A percentile compares a stretch with the other conserved stretches of the same genome.
Evolutionary conservation across 2,797 vertebrate genomes (phyloP).

Genomic region (Hybognathus amarus): DNA sequence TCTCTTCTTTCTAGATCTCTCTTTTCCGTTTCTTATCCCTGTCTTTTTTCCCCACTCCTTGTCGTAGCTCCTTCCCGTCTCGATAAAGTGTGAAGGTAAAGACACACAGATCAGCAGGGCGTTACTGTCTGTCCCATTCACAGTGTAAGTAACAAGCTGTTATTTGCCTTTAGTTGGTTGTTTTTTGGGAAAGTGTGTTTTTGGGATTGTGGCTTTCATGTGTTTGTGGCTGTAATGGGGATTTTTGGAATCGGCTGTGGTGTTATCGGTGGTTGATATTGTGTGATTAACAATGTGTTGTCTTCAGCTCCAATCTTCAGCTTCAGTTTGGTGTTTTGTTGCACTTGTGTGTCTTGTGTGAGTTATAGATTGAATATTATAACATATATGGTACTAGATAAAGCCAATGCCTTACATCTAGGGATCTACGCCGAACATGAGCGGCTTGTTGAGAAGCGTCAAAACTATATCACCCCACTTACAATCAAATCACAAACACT

Average conservation of each 20-base stretch:
- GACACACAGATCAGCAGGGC: conserved; percentile 12
- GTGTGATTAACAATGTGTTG: not conserved
- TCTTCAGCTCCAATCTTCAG: not conserved
- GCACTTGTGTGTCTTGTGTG: not conserved
- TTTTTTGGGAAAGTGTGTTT: not conserved
- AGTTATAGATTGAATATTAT: not conserved
- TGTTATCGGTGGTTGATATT: not conserved
- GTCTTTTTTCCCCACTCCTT: conserved; percentile 39
- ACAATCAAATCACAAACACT: not conserved
- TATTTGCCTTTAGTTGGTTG: not conserved
- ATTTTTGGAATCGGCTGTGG: not conserved
- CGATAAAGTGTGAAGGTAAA: conserved; percentile 37
- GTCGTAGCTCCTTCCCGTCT: conserved; percentile 40
- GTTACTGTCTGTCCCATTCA: conserved; percentile 17
- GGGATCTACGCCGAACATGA: not conserved
- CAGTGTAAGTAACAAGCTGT: conserved; percentile 25
- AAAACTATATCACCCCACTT: not conserved
- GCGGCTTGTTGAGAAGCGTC: not conserved
- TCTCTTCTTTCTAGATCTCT: not conserved
- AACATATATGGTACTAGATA: not conserved
- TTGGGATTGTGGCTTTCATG: not conserved
- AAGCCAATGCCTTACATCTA: not conserved
- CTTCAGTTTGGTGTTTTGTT: not conserved
- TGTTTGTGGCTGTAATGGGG: conserved; percentile 5
- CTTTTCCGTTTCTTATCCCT: conserved; percentile 60